Base-by-base conservation (phyloP, 2,113 vertebrate genomes). In the Centrocercus urophasianus region DNA sequence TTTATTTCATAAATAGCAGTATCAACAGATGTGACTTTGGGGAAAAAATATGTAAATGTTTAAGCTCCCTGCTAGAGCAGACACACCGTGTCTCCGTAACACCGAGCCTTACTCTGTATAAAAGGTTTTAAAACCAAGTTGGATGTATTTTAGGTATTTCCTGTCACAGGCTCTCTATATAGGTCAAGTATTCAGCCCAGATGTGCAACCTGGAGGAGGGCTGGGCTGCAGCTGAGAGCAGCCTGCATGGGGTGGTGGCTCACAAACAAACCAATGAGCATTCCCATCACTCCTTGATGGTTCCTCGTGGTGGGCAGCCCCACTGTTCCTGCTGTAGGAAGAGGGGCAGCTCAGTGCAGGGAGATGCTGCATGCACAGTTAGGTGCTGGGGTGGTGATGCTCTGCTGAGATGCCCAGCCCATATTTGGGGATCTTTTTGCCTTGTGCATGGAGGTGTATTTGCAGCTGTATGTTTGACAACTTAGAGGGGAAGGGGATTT, bases 101-200 rank as follows among this genome's bases (percentile, higher is more conserved):
- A 69, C 43, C 8, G 61, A 79, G 79, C 57, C 47, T 95, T 88
- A 19, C 28, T 34, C 54, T 69, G 89, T 91, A 83, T 75, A 72
- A 86, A 88, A 75, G 85, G 43, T 91, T 95, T 94, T 77, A 52
- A 93, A 88, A 10, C 52, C 61, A 43, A 93, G 75, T 34, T 95
- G 95, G 94, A 88, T 48, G 38, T 75, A 40, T 67, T 93, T 91
- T 71, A 89, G 95, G 85, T 42, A 96, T 96, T 97, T 97, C 91
- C 95, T 96, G 95, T 81, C 79, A 24, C 84, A 89, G 72, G 18
- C 83, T 94, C 4, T 54, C 86, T 95, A 88, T 94, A 6, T 90
- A 91, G 95, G 93, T 90, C 16, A 85, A 88, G 72, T 71, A 90
- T 96, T 95, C 71, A 83, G 91, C 91, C 88, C 94, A 95, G 96